phyloP scores from a whole-genome alignment of 2,888 invertebrate genomes.

The Drosophila eohydei region DNA sequence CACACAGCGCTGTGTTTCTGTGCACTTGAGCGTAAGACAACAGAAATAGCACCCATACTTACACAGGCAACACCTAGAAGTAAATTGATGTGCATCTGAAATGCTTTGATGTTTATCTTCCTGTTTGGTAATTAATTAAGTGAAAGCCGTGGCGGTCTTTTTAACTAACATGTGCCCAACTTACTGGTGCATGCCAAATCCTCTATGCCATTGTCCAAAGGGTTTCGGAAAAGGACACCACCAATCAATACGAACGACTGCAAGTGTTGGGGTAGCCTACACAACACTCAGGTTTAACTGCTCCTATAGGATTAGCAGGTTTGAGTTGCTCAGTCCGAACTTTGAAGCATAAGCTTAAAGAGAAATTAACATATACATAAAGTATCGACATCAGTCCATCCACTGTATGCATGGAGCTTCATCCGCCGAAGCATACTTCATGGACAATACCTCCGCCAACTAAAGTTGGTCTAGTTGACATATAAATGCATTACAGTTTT shows the following conservation, averaged over 20 bases:
- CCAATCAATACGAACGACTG: neutral
- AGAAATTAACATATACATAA: no score
- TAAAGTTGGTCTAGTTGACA: constrained; percentile 6
- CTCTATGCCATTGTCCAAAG: neutral
- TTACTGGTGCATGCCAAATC: constrained; percentile 37
- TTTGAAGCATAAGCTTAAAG: neutral
- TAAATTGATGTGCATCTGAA: constrained; percentile 54
- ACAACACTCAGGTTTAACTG: neutral
- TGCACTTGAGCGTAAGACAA: constrained; percentile 67
- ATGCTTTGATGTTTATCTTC: constrained; percentile 78
- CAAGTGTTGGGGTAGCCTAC: neutral
- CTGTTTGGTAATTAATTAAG: constrained; percentile 78
- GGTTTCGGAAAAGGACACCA: constrained; percentile 2
- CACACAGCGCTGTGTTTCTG: constrained; percentile 27
- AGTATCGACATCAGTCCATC: no score
- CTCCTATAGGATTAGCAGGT: no score
- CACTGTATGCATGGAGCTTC: no score
- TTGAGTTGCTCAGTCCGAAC: no score
- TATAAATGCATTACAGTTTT: constrained; percentile 23
- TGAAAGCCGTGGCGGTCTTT: constrained; percentile 59
- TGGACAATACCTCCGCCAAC: no score
- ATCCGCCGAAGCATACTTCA: neutral
- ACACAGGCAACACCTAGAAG: constrained; percentile 25
- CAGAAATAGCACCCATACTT: constrained; percentile 58
- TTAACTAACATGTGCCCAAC: constrained; percentile 56